phyloP scores from a whole-genome alignment of 2,888 invertebrate genomes.

The Dryobotodes eremita region DNA sequence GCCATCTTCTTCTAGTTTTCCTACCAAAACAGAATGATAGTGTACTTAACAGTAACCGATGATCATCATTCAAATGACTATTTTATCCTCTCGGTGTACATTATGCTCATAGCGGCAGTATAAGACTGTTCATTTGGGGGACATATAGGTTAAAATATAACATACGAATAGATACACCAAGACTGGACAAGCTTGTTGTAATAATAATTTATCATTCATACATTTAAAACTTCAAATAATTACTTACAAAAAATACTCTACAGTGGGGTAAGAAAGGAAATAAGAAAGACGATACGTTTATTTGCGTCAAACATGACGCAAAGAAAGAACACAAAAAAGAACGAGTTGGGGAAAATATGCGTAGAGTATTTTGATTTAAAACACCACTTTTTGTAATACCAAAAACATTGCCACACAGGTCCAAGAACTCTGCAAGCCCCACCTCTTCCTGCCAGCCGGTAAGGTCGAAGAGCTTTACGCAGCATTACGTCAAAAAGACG shows the following conservation, averaged over 20 bases:
- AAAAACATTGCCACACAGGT: conserved; percentile 72
- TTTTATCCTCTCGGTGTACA: background rate
- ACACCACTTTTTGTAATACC: background rate
- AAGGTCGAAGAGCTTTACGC: conserved; percentile 97
- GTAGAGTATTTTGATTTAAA: background rate
- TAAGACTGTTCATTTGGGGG: background rate
- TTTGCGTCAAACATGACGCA: background rate
- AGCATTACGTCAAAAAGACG: conserved; percentile 96
- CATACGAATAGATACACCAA: background rate
- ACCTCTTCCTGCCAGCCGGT: conserved; percentile 95
- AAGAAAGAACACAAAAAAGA: background rate
- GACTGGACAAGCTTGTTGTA: background rate
- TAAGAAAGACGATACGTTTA: background rate
- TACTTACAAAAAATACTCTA: too few species aligned
- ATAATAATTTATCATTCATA: background rate
- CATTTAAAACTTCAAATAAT: too few species aligned
- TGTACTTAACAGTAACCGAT: background rate
- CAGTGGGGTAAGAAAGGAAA: background rate
- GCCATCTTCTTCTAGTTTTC: too few species aligned
- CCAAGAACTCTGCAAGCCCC: conserved; percentile 94
- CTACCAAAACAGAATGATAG: background rate
- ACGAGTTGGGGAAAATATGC: background rate
- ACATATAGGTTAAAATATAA: background rate
- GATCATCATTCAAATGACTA: background rate
- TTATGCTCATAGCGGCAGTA: background rate